Base-by-base conservation (phyloP, 1,140 invertebrate genomes). In the Drosophila ohnishii region DNA sequence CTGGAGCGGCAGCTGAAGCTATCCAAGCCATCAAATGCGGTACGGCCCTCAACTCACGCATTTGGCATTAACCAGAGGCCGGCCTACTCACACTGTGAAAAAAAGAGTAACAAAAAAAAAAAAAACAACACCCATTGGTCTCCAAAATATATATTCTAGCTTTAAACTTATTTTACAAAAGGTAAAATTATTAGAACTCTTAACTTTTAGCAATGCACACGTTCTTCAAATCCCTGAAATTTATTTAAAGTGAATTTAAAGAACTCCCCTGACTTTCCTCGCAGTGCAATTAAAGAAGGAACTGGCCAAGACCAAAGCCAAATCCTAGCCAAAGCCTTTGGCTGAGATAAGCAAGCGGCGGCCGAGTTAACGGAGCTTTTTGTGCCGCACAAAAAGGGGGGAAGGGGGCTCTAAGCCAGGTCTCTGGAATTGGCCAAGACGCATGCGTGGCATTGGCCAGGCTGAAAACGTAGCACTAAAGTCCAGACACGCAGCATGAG, bases 11-110 rank as follows among this genome's bases (percentile, higher is more conserved):
- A 72, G 56, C 56, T 44, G 47, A 45, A 56, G 74, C 79, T 77
- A 85, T 80, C 77, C 69, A 69, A 83, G 75, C 58, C 67, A 70
- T 69, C 76, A 80, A 80, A 63, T 73, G 67, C 61, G 76, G 83
- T 65, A 70, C 80, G 61, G 79, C 84, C 83, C 84, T 80, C 83
- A 84, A 65, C 76, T 88, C 84, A 87, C 84, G 83, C 83, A 88
- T 88, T 87, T 74, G 80, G 83, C 76, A 86, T 85, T 86, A 86
- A 79, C 53, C 57, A 53, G 28, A 47, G 75, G 58, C 19, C 47
- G 14, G 45, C 53, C 51, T 25, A 47, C 55, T 37, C 13, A 34
- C 72, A 76, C 73, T 65, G 25, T 0, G 8, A 6, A 55, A 19
- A 32, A 35, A 13, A 5, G 19, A n/a, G n/a, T n/a, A n/a, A n/a